Percentiles rank a stretch among this genome's conserved stretches.
phyloP scores from a whole-genome alignment of 2,113 vertebrate genomes.

The Lutjanus erythropterus region DNA sequence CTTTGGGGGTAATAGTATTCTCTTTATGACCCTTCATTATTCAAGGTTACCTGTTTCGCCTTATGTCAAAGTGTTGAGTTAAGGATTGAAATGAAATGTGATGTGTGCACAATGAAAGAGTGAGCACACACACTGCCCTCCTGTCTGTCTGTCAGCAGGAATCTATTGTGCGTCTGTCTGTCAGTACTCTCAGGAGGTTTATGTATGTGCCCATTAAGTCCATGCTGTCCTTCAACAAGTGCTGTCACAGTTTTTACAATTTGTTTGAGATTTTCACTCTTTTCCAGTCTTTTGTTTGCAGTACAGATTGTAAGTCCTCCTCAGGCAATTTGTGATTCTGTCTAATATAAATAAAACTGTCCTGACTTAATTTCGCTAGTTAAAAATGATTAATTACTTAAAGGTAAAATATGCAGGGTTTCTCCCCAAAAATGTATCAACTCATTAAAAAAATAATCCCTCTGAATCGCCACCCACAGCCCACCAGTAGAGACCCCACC shows the following conservation, averaged over 20 bases:
- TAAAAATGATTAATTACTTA: not conserved
- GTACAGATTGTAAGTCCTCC: no score
- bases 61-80: slow-evolving; percentile 49
- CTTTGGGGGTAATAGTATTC: slow-evolving; percentile 1
- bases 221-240: slow-evolving; percentile 43
- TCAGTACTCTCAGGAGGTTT: slow-evolving; percentile 49
- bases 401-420: no score
- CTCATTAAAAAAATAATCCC: no score
- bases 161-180: slow-evolving; percentile 59
- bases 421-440: no score
- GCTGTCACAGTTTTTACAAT: slow-evolving; percentile 25
- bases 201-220: slow-evolving; percentile 12
- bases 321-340: no score
- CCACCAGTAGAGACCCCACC: no score
- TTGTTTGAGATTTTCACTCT: slow-evolving; percentile 21
- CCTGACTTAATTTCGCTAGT: no score
- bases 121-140: slow-evolving; percentile 11
- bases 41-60: slow-evolving; percentile 21
- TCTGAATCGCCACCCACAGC: no score
- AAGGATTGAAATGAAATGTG: slow-evolving; percentile 43
- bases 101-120: not conserved
- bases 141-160: slow-evolving; percentile 63
- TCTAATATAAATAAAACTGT: no score
- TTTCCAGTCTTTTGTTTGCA: no score
- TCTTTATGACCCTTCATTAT: slow-evolving; percentile 16